A percentile compares a stretch with the other conserved stretches of the same genome.
These are phyloP conservation scores for Cenopis cana DNA, from an alignment of 2,888 invertebrate genomes.

Conservation along the genomic window DNA sequence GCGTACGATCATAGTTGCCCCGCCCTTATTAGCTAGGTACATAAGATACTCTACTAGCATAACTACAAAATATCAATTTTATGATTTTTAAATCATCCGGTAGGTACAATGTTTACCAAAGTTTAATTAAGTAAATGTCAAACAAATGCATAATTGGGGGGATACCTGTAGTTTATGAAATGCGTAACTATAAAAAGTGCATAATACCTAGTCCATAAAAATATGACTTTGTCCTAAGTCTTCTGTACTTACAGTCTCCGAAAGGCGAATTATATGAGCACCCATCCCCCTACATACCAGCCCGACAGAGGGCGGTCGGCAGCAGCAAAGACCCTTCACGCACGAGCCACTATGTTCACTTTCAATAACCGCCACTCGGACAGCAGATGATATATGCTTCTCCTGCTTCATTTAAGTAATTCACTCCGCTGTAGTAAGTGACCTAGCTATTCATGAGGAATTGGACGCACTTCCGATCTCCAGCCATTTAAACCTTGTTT, in stretches of 20 bases:
- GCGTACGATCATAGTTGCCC: slow-evolving; percentile 59
- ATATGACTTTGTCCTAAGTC: slow-evolving; percentile 46
- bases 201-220: slow-evolving; percentile 57
- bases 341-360: slow-evolving; percentile 68
- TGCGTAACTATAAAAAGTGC: slow-evolving; percentile 37
- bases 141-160: not conserved
- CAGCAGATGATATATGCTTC: slow-evolving; percentile 63
- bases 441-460: slow-evolving; percentile 70
- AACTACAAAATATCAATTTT: slow-evolving; percentile 6
- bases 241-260: slow-evolving; percentile 32
- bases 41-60: slow-evolving; percentile 21
- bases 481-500: slow-evolving; percentile 67
- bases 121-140: slow-evolving; percentile 1
- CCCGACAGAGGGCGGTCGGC: not conserved
- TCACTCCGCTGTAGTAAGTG: slow-evolving; percentile 66
- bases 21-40: slow-evolving; percentile 64
- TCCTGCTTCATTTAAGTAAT: slow-evolving; percentile 59
- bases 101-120: slow-evolving; percentile 9
- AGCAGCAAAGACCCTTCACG: slow-evolving; percentile 44
- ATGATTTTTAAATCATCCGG: not conserved
- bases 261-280: not conserved
- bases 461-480: slow-evolving; percentile 76
- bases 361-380: slow-evolving; percentile 63
- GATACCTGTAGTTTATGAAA: not conserved
- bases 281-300: slow-evolving; percentile 62